Conservation (phyloP, 2,888 invertebrate species). For the Cerceris ruficornis region DNA sequence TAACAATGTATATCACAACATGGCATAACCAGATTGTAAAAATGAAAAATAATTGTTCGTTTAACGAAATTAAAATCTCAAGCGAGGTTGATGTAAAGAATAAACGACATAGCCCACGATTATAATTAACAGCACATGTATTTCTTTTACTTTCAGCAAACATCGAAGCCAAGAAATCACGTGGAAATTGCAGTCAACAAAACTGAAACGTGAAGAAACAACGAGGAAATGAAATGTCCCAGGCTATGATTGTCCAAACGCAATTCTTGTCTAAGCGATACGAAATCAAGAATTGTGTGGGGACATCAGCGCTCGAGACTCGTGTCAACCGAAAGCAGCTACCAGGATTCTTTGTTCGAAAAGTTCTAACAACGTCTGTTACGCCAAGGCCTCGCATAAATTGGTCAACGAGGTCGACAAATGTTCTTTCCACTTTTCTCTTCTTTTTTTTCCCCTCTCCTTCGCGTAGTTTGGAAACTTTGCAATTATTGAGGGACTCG, state of each 20-base stretch:
- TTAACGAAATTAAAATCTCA: no score
- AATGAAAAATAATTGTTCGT: no score
- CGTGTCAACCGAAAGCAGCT: conserved; percentile 46
- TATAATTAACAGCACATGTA: no score
- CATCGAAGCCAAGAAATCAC: not conserved
- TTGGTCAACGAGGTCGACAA: no score
- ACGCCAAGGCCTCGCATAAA: no score
- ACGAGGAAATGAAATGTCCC: conserved; percentile 71
- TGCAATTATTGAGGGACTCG: not conserved
- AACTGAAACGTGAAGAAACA: not conserved
- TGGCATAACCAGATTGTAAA: no score
- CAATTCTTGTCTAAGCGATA: conserved; percentile 80
- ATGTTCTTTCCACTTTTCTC: not conserved
- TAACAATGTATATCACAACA: no score
- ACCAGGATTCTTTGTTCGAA: not conserved
- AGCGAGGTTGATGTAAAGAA: no score
- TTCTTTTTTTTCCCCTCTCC: no score
- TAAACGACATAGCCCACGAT: no score
- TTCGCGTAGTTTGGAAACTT: not conserved
- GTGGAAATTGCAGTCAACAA: not conserved
- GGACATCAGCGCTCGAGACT: conserved; percentile 82
- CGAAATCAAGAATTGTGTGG: conserved; percentile 81
- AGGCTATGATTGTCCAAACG: conserved; percentile 82
- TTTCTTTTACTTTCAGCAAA: no score
- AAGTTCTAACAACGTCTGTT: not conserved